phyloP scores from a whole-genome alignment of 2,113 vertebrate genomes.

The Rafetus swinhoei region DNA sequence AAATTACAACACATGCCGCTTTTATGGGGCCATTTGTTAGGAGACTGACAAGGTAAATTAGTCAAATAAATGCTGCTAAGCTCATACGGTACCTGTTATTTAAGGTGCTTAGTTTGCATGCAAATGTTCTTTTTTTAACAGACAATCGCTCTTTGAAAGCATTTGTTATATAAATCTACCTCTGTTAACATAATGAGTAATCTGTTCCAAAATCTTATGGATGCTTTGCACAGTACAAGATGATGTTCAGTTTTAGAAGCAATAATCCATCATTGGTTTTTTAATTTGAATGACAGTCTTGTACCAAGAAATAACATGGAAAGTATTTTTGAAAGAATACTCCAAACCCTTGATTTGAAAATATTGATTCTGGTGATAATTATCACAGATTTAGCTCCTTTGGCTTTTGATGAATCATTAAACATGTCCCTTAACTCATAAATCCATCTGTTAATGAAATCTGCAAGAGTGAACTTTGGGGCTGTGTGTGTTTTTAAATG shows the following conservation, averaged over 20 bases:
- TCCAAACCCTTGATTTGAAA: slow-evolving; percentile 3
- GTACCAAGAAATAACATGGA: accelerated
- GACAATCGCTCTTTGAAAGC: slow-evolving; percentile 73
- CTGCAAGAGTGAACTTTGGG: background rate
- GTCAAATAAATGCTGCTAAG: slow-evolving; percentile 73
- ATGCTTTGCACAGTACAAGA: slow-evolving; percentile 53
- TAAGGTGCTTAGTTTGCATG: slow-evolving; percentile 70
- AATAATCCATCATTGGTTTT: background rate
- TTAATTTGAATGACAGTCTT: background rate
- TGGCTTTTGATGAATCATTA: slow-evolving; percentile 10
- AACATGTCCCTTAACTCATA: background rate
- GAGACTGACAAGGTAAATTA: slow-evolving; percentile 79
- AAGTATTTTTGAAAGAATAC: background rate
- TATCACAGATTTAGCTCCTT: slow-evolving; percentile 1
- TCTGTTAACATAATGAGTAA: slow-evolving; percentile 44
- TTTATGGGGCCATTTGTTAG: slow-evolving; percentile 73
- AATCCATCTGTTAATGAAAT: slow-evolving; percentile 30
- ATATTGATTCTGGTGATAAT: slow-evolving; percentile 4
- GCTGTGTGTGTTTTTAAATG: slow-evolving; percentile 37
- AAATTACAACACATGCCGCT: slow-evolving; percentile 52
- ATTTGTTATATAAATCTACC: slow-evolving; percentile 70
- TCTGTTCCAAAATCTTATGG: slow-evolving; percentile 2
- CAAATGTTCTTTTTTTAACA: slow-evolving; percentile 55
- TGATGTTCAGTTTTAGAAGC: slow-evolving; percentile 64
- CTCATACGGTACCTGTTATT: slow-evolving; percentile 58